Base-by-base conservation (phyloP, 2,888 invertebrate genomes). In the Acronicta aceris region DNA sequence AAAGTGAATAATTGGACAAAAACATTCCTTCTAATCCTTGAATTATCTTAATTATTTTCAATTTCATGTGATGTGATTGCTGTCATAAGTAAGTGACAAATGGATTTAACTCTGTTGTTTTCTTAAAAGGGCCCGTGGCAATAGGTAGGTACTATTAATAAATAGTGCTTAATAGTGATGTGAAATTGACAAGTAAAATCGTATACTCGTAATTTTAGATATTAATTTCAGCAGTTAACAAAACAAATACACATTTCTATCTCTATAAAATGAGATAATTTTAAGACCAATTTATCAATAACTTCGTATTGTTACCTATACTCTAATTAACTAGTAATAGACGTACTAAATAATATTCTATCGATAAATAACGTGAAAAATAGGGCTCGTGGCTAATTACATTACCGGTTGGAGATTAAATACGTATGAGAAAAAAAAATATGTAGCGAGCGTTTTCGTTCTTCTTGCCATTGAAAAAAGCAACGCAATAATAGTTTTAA, bases 91-190 rank as follows among this genome's bases (percentile, higher is more conserved):
- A 62, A 15, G 33, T 47, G 51, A 43, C 38, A 57, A 41, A 21
- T 41, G 33, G 21, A 38, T 54, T 55, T 58, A 59, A 65, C 63
- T 70, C 70, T 73, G 69, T 57, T 73, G 63, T 60, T 45, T 54
- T 43, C n/a, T 27, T 50, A n/a, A n/a, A n/a, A n/a, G n/a, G n/a
- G n/a, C n/a, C n/a, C n/a, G n/a, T n/a, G n/a, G n/a, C n/a, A n/a
- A n/a, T n/a, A n/a, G n/a, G n/a, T 21, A 21, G 21, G 21, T 21
- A 21, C 17, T 33, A 7, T 47, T 2, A 15, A 17, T 5, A 42
- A 45, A 8, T 21, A 33, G 41, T 42, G 13, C 16, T n/a, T 65
- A 53, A 42, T 42, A 73, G 70, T 57, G 62, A 62, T 62, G 63
- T 62, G 69, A 70, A 53, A 50, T 62, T 57, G 69, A 47, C 43